phyloP scores from a whole-genome alignment of 2,797 vertebrate species.

The Peromyscus nudipes region DNA sequence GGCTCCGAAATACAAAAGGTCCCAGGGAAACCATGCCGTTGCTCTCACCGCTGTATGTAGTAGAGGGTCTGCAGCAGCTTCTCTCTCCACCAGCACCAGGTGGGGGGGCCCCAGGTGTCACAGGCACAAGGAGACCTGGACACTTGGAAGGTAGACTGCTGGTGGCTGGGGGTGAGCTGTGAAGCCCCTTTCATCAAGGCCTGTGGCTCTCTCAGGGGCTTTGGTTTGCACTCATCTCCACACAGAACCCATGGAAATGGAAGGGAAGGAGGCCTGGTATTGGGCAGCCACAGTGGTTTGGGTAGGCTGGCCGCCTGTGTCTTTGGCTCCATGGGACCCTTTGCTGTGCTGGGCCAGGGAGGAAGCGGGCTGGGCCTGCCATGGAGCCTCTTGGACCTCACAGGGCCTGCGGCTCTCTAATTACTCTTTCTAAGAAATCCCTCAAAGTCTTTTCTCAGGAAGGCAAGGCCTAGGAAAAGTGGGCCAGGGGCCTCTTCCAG shows the following conservation, averaged over 20 bases:
- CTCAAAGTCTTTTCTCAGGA: conserved; percentile 38
- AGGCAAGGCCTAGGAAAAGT: background rate
- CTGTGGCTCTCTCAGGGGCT: background rate
- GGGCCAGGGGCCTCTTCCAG: conserved; percentile 1
- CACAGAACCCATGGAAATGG: background rate
- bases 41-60: background rate
- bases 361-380: background rate
- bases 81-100: background rate
- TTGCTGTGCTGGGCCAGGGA: background rate
- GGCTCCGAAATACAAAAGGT: background rate
- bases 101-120: background rate
- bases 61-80: too few relatives aligned
- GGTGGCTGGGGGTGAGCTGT: fast-evolving
- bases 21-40: fast-evolving
- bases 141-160: background rate
- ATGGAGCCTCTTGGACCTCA: background rate
- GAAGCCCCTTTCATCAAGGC: background rate
- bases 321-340: conserved; percentile 43
- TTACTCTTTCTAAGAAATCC: conserved; percentile 73
- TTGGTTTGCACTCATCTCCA: background rate
- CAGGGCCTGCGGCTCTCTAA: background rate
- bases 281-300: background rate
- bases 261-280: background rate
- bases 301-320: background rate
- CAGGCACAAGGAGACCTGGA: fast-evolving